Evolutionary conservation across 1,140 invertebrate species (phyloP), one percentile per base, ranked within the genome.

Genomic region (Drosophila equinoxialis): DNA sequence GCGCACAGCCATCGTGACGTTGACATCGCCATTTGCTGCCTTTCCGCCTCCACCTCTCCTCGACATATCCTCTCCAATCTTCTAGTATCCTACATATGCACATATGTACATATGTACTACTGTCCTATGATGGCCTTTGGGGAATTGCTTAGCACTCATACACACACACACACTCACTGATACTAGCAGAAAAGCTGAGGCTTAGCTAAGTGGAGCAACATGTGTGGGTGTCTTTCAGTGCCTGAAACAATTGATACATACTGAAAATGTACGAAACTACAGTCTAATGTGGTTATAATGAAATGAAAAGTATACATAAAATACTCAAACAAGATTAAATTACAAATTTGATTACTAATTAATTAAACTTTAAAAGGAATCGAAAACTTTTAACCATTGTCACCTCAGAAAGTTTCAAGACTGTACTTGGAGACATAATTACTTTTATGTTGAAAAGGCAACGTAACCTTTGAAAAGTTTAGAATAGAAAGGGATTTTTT

Each of bases 181-280:
- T 33, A 55, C 62, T 45, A 62, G 17, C 67, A 62, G 60, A 37
- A 30, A 41, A 37, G 72, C n/a, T 33, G 14, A 20, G 60, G 59
- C 65, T 62, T 35, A 55, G 60, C 65, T 68, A 65, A 76, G 64
- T 73, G 75, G 79, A 79, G 85, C 82, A 86, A 73, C 83, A 85
- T 79, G 76, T 87, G 82, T 82, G 82, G 75, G 83, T 59, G 82
- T 71, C 55, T 42, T 42, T 61, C 66, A 65, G 65, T 59, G 58
- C 61, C 26, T 63, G 26, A 42, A 63, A 51, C 61, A 63, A 63
- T 63, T 63, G 61, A 33, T 59, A 59, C 57, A 59, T 39, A 59
- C 33, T 39, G 10, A 59, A 35, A 14, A 39, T 35, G 11, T 55
- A 10, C 14, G 1, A 10, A 37, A 35, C 14, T 59, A 59, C 57